Percentiles rank a stretch among this genome's conserved stretches.
Evolutionary conservation across 2,888 invertebrate genomes (phyloP).

Genomic region (Noctuana brunneofusca): DNA sequence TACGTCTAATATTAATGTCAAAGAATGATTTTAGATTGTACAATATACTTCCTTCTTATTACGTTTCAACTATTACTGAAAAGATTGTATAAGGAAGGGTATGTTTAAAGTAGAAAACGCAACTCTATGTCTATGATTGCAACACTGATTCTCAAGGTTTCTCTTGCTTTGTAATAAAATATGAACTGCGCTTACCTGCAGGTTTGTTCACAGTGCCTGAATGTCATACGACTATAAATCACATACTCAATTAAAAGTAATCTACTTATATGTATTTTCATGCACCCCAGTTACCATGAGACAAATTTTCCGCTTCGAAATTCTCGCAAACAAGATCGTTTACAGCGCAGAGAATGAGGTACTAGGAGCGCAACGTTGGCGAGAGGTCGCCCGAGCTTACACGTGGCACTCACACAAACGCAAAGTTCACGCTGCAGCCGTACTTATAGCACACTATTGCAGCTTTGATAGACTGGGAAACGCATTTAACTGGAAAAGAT

Average conservation of each 20-base stretch:
- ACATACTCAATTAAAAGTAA: slow-evolving; percentile 36
- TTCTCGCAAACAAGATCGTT: slow-evolving; percentile 49
- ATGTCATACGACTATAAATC: slow-evolving; percentile 8
- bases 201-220: neutral
- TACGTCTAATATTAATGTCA: neutral
- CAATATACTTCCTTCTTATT: too few relatives aligned
- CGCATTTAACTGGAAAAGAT: slow-evolving; percentile 68
- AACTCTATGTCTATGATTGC: too few relatives aligned
- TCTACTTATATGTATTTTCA: slow-evolving; percentile 39
- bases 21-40: too few relatives aligned
- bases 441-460: slow-evolving; percentile 51
- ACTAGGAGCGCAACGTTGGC: slow-evolving; percentile 46
- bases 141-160: neutral
- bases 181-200: neutral
- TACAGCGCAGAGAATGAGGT: slow-evolving; percentile 49
- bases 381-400: slow-evolving; percentile 45
- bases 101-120: neutral
- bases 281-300: slow-evolving; percentile 40
- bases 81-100: too few relatives aligned
- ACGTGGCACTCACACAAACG: slow-evolving; percentile 61
- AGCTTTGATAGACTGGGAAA: slow-evolving; percentile 69
- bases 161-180: slow-evolving; percentile 4
- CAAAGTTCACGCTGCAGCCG: slow-evolving; percentile 32
- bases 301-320: slow-evolving; percentile 45
- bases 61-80: too few relatives aligned